Evolutionary conservation across 1,140 invertebrate species (phyloP), one percentile per base, ranked within the genome.

Genomic region (Megalopta genalis): DNA sequence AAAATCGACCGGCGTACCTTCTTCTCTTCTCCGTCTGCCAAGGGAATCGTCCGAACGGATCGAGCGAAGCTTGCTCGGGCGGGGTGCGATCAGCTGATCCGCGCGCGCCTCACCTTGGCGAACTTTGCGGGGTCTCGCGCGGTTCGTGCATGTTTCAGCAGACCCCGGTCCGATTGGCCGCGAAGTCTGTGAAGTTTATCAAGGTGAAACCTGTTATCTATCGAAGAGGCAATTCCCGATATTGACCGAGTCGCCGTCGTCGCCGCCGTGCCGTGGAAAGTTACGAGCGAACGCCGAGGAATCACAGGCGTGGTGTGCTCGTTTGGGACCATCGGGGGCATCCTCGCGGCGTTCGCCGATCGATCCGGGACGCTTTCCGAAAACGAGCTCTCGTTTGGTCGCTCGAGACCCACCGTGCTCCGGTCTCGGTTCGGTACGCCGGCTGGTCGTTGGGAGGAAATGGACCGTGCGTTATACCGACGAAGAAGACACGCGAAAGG

Each of bases 151-250:
- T 52, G 60, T 63, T 63, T 63, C 12, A 63, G n/a, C 63, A n/a
- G 42, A 2, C n/a, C 8, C n/a, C 6, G 9, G 21, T 7, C n/a
- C 18, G 12, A n/a, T 69, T 27, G 70, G n/a, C 32, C 10, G 23
- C 59, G 39, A 72, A 63, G 25, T 49, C 70, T 72, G 39, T 10
- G 42, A 72, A 72, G 18, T 72, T 57, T 49, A 72, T 63, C 59
- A 18, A 63, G 70, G 59, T 52, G 70, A 63, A 52, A 72, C 9
- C 39, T 18, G 37, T 72, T 52, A 5, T 21, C 23, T 12, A n/a
- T 32, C 66, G 66, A 57, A 49, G 23, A 46, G n/a, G 46, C 39
- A 32, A 59, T 72, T 32, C 32, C 18, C 27, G 18, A 57, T 37
- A 57, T 54, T n/a, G 66, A 27, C 37, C 21, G 37, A 10, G 6